These are phyloP conservation scores for Drosophila nasuta DNA, from an alignment of 1,140 invertebrate species.

Conservation along the genomic window DNA sequence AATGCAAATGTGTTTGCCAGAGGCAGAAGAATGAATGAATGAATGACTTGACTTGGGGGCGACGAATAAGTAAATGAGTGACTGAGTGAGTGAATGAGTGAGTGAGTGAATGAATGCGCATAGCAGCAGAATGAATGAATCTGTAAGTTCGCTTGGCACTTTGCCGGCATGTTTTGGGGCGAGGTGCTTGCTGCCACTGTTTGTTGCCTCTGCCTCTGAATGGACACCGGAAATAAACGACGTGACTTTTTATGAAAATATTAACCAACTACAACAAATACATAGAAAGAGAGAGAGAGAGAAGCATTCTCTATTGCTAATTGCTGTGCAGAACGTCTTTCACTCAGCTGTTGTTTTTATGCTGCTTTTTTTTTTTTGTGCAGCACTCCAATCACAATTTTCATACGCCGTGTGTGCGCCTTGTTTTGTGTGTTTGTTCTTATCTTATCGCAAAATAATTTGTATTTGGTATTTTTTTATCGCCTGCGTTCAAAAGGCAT, in stretches of 20 bases:
- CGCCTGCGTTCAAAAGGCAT: constrained; percentile 64
- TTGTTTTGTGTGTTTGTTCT: constrained; percentile 47
- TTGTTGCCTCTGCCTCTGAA: constrained; percentile 8
- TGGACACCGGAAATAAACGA: constrained; percentile 83
- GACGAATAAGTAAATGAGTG: constrained; percentile 21
- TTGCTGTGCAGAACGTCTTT: constrained; percentile 18
- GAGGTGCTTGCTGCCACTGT: constrained; percentile 10
- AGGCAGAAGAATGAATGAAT: constrained; percentile 42
- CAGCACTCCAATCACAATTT: constrained; percentile 36
- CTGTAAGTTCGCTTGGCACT: constrained; percentile 79
- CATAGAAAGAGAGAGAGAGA: background rate
- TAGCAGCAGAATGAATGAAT: constrained; percentile 63
- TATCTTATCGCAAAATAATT: constrained; percentile 71
- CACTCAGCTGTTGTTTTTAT: constrained; percentile 26
- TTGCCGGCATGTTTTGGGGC: constrained; percentile 53
- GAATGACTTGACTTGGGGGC: constrained; percentile 10
- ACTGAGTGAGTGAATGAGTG: constrained; percentile 45
- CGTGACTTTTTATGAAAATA: constrained; percentile 83
- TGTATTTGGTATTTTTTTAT: constrained; percentile 65
- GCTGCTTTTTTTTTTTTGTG: constrained; percentile 8
- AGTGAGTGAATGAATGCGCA: constrained; percentile 51
- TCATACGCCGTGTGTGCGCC: constrained; percentile 17
- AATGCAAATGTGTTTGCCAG: constrained; percentile 68
- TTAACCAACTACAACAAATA: constrained; percentile 55
- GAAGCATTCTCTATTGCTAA: constrained; percentile 3